Percentiles rank a stretch among this genome's conserved stretches.
phyloP scores from a whole-genome alignment of 1,140 invertebrate species.

The Trichonephila clavata region DNA sequence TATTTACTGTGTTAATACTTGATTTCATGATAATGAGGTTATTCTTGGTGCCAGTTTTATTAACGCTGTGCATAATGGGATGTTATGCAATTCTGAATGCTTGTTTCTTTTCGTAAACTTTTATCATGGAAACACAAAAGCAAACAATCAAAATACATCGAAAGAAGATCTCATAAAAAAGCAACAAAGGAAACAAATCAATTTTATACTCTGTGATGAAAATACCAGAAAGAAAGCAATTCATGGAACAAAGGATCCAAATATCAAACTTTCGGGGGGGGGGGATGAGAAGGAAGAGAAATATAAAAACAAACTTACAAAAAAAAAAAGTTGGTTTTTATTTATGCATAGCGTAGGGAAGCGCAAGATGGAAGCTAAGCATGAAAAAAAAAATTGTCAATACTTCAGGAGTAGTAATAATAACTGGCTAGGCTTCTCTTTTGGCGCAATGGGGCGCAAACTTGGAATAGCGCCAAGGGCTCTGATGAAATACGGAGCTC shows the following conservation, averaged over 20 bases:
- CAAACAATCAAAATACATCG: background rate
- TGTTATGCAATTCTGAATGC: too few species aligned
- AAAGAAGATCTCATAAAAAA: background rate
- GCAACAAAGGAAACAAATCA: background rate
- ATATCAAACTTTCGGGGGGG: background rate
- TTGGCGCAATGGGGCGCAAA: conserved; percentile 70
- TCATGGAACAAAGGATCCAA: background rate
- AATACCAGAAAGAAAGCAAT: background rate
- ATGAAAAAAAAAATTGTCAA: conserved; percentile 26
- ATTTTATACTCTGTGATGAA: background rate
- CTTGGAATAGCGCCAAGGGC: conserved; percentile 60
- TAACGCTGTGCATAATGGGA: too few species aligned
- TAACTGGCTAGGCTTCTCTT: conserved; percentile 17
- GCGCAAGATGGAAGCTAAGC: conserved; percentile 16
- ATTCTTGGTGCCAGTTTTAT: too few species aligned
- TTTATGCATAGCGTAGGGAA: conserved; percentile 28
- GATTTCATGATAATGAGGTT: too few species aligned
- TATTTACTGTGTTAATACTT: too few species aligned
- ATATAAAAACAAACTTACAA: background rate
- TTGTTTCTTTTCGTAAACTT: too few species aligned
- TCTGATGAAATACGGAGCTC: conserved; percentile 72
- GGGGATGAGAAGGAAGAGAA: background rate
- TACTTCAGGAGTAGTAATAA: conserved; percentile 55
- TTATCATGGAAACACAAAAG: too few species aligned
- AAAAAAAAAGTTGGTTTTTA: background rate